These are phyloP conservation scores for Drosophila varians DNA, from an alignment of 1,140 invertebrate genomes.

Conservation along the genomic window DNA sequence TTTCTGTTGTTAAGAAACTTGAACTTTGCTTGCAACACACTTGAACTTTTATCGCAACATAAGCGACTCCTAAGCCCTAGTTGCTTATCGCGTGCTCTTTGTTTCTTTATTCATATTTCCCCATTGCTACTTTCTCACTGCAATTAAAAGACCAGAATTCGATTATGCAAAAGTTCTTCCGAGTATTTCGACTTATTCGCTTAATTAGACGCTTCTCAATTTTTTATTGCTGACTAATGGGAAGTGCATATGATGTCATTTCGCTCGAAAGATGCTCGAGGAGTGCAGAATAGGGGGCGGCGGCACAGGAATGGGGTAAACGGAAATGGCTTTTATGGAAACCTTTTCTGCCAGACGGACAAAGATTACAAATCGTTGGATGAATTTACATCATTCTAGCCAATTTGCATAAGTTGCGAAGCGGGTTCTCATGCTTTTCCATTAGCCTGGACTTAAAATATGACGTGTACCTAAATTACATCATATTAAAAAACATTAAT, in stretches of 20 bases:
- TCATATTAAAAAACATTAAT: background rate
- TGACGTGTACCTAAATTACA: background rate
- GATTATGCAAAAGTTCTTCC: conserved; percentile 41
- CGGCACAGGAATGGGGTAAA: conserved; percentile 10
- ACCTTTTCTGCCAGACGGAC: background rate
- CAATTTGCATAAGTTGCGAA: conserved; percentile 16
- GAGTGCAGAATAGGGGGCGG: background rate
- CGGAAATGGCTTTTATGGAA: conserved; percentile 24
- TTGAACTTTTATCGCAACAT: conserved; percentile 54
- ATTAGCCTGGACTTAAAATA: conserved; percentile 5
- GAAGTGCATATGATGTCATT: conserved; percentile 59
- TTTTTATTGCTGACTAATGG: conserved; percentile 50
- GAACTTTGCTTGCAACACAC: conserved; percentile 57
- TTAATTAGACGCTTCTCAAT: conserved; percentile 41
- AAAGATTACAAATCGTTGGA: conserved; percentile 27
- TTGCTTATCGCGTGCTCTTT: conserved; percentile 4
- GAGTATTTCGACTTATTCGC: conserved; percentile 27
- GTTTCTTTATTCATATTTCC: conserved; percentile 6
- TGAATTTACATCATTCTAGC: conserved; percentile 31
- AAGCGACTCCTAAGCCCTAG: conserved; percentile 6
- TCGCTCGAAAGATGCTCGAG: conserved; percentile 9
- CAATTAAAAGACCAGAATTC: conserved; percentile 1
- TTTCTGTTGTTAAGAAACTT: conserved; percentile 33
- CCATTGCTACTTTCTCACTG: background rate
- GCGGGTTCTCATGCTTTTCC: conserved; percentile 1